A percentile compares a stretch with the other conserved stretches of the same genome.
Conservation (phyloP, 2,888 invertebrate species). For the Drosophila quasianomalipes region DNA sequence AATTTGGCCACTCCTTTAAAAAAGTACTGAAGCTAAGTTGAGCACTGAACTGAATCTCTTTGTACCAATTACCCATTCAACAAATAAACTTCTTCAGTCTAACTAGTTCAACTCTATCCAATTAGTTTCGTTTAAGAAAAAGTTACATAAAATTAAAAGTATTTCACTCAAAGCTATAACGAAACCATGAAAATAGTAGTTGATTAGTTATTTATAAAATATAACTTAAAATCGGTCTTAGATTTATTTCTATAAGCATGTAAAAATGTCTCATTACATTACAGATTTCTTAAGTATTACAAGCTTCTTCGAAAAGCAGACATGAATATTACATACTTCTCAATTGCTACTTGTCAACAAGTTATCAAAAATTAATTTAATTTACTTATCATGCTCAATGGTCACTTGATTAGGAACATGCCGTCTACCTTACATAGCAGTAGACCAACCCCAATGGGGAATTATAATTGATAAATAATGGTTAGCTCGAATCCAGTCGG, state of each 20-base stretch:
- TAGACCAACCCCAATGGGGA: not conserved
- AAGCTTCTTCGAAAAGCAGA: not conserved
- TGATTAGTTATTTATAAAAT: not conserved
- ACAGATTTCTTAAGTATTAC: not conserved
- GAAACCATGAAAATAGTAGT: not conserved
- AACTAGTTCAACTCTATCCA: not conserved
- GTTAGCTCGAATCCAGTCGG: not conserved
- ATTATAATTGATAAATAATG: not conserved
- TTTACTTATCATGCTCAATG: not conserved
- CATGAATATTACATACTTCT: not conserved
- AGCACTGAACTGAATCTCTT: not conserved
- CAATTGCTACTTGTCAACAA: not conserved
- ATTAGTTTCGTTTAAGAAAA: not conserved
- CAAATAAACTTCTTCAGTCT: not conserved
- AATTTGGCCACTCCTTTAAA: not conserved
- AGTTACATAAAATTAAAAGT: not conserved
- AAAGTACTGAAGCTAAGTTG: not conserved
- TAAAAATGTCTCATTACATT: not conserved
- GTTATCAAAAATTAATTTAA: not conserved
- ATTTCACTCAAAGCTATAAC: not conserved
- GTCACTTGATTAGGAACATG: not conserved
- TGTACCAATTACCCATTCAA: not conserved
- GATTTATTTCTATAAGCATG: not conserved
- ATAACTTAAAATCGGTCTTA: not conserved
- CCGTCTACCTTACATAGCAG: not conserved